These are phyloP conservation scores for Neoaliturus tenellus DNA, from an alignment of 2,888 invertebrate genomes.

Conservation along the genomic window DNA sequence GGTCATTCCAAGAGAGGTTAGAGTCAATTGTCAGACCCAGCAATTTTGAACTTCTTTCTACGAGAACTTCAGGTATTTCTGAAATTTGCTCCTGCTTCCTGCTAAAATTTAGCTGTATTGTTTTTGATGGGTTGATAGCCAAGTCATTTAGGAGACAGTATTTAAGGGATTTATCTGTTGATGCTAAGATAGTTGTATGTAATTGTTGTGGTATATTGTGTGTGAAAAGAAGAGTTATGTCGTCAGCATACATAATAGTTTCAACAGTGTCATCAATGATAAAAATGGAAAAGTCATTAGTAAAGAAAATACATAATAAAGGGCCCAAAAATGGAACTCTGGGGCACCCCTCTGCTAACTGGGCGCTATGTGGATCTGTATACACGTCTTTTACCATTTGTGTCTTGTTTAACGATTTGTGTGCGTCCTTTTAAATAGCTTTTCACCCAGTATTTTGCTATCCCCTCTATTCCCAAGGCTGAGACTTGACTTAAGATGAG, in stretches of 20 bases:
- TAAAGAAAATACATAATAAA: not conserved
- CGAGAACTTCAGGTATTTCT: not conserved
- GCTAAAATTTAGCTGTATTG: conserved; percentile 4
- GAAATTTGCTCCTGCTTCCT: not conserved
- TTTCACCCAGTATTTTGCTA: not conserved
- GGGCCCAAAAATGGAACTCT: not conserved
- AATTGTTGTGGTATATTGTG: not conserved
- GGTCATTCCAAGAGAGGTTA: too few relatives aligned
- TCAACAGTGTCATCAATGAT: not conserved
- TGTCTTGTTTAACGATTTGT: not conserved
- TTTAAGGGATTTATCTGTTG: not conserved
- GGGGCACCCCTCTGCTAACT: not conserved
- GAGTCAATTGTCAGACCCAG: conserved; percentile 6
- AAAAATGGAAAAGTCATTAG: not conserved
- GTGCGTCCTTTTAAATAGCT: not conserved
- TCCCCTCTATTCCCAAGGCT: not conserved
- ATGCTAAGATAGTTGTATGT: not conserved
- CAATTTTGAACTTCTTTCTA: conserved; percentile 1
- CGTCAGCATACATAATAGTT: not conserved
- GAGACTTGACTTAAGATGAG: not conserved
- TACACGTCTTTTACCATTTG: not conserved
- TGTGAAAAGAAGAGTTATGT: not conserved
- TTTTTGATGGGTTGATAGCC: not conserved
- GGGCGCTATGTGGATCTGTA: not conserved
- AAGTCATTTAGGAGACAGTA: conserved; percentile 18